Base-by-base conservation (phyloP, 2,888 invertebrate species). In the Clitarchus hookeri region DNA sequence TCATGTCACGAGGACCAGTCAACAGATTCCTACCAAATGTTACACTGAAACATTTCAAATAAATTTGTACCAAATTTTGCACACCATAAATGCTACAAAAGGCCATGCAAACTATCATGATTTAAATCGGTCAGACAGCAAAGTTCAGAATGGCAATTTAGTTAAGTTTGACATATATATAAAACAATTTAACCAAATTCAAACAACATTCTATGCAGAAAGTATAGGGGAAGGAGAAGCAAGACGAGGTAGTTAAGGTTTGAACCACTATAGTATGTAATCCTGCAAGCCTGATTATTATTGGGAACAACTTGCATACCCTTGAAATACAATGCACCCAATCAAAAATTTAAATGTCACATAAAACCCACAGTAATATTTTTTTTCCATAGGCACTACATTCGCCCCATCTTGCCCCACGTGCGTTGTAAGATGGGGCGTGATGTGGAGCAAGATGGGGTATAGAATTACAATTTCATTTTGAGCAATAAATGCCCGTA, bases 181-280 rank as follows among this genome's bases (percentile, higher is more conserved):
- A 3, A 36, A 36, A 36, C 36, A 36, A 36, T 36, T 36, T 36
- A 36, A 36, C 36, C 36, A 4, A 36, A 36, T 36, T 36, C 36
- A 36, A 36, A 1, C 36, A 36, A 36, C 1, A 36, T 36, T 36
- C 4, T 36, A 36, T 36, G 36, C 4, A 3, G 36, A 36, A 36
- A 36, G 36, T 36, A 36, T 6, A 48, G 25, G 79, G 23, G 85
- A 65, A 27, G 85, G 65, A 78, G 65, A 65, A 78, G 6, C 84
- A 53, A 54, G 36, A 85, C 85, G 85, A 78, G 85, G 85, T 78
- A 26, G 65, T 85, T 85, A 8, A 84, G 84, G 77, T 53, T 84
- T 84, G 27, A 78, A 65, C 36, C 36, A 65, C 65, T 84, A 27
- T 65, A 84, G 84, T 12, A 78, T 78, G 2, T 1, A 78, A 78